Evolutionary conservation across 2,797 vertebrate species (phyloP).

Genomic region (Esox lucius): DNA sequence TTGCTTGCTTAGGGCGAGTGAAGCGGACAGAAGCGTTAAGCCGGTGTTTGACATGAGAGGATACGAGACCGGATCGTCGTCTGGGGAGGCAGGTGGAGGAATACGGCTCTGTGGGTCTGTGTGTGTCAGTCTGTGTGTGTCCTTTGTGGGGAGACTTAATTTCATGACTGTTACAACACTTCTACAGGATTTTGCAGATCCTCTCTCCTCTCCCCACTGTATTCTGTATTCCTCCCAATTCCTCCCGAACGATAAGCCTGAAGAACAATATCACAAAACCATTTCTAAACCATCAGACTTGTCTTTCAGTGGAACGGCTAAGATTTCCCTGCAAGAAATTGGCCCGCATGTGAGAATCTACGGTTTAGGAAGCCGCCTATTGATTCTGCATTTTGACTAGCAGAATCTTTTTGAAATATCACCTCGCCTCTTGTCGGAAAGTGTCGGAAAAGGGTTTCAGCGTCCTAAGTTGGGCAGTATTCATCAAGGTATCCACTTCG

Average conservation of each 20-base stretch:
- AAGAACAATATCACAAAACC: not conserved
- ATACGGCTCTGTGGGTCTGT: slow-evolving; percentile 17
- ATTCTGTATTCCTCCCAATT: not conserved
- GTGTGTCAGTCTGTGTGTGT: not conserved
- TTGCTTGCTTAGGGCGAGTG: slow-evolving; percentile 26
- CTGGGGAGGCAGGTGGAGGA: slow-evolving; percentile 35
- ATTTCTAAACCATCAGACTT: not conserved
- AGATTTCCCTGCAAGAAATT: not conserved
- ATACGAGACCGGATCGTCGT: slow-evolving; percentile 9
- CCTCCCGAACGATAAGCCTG: not conserved
- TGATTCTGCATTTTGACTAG: not conserved
- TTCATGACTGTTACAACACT: slow-evolving; percentile 1
- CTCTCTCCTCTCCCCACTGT: not conserved
- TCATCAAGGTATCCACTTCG: not conserved
- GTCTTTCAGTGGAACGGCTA: not conserved
- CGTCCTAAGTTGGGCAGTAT: not conserved
- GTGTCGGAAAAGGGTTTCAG: not conserved
- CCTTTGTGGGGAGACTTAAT: not conserved
- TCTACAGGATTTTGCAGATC: not conserved
- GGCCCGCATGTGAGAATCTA: not conserved
- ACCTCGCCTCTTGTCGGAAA: not conserved
- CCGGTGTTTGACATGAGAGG: slow-evolving; percentile 45
- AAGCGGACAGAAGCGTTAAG: slow-evolving; percentile 47
- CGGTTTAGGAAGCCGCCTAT: not conserved
- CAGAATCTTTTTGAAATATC: not conserved